A percentile compares a stretch with the other conserved stretches of the same genome.
Conservation (phyloP, 2,113 vertebrate species). For the Candoia aspera region DNA sequence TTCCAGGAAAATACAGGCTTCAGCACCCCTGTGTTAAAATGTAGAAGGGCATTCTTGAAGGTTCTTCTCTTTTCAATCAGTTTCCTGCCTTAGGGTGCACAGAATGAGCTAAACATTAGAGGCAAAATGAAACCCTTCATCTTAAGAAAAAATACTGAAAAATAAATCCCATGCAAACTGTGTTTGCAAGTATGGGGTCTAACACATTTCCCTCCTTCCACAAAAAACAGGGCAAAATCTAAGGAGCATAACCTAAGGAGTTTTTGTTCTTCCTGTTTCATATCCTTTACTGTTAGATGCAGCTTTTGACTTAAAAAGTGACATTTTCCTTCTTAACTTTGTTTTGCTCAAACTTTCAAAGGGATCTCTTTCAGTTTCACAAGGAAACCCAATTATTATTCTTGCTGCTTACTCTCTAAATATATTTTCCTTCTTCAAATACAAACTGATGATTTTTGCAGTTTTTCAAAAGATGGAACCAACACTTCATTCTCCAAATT, state of each 20-base stretch:
- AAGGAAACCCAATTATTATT: neutral
- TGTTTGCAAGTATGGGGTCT: neutral
- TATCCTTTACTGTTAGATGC: neutral
- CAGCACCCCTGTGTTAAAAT: neutral
- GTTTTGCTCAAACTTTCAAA: neutral
- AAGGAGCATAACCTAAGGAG: neutral
- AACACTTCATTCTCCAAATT: slow-evolving; percentile 18
- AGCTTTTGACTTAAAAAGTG: neutral
- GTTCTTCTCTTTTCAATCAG: neutral
- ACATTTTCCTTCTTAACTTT: neutral
- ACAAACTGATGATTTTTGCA: slow-evolving; percentile 10
- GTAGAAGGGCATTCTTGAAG: neutral
- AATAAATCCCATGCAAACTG: neutral
- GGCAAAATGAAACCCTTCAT: neutral
- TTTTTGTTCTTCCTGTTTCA: neutral
- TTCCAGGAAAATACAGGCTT: neutral
- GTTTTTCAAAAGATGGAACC: slow-evolving; percentile 8
- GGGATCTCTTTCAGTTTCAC: neutral
- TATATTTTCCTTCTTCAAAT: neutral
- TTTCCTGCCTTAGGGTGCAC: neutral
- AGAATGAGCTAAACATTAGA: neutral
- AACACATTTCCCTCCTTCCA: neutral
- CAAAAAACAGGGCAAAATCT: neutral
- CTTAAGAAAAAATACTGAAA: neutral
- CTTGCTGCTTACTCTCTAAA: slow-evolving; percentile 4